Evolutionary conservation across 2,113 vertebrate species (phyloP).

Genomic region (Neodontobutis hainanensis): DNA sequence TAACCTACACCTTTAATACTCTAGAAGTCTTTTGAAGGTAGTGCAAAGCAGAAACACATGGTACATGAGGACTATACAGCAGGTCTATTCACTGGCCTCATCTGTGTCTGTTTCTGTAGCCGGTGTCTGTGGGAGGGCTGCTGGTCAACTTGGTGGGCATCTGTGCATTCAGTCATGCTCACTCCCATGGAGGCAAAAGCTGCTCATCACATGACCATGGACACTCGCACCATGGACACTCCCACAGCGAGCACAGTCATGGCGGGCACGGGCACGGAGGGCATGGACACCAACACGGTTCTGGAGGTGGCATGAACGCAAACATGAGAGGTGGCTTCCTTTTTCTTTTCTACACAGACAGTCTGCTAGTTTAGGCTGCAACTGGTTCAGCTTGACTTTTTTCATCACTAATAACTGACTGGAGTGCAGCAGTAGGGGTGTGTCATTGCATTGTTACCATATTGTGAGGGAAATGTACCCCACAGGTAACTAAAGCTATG

Average conservation of each 20-base stretch:
- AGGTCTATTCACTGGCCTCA: background rate
- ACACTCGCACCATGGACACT: slow-evolving; percentile 76
- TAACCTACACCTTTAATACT: too few species aligned
- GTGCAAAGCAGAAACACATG: too few species aligned
- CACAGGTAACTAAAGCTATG: too few species aligned
- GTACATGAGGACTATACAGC: background rate
- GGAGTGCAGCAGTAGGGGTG: too few species aligned
- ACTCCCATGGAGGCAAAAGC: slow-evolving; percentile 81
- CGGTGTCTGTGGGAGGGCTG: slow-evolving; percentile 94
- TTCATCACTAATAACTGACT: too few species aligned
- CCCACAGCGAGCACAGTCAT: slow-evolving; percentile 70
- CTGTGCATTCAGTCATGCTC: slow-evolving; percentile 97
- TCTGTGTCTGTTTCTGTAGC: slow-evolving; percentile 72
- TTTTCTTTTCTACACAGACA: background rate
- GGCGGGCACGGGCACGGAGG: slow-evolving; percentile 66
- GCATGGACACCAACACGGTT: slow-evolving; percentile 85
- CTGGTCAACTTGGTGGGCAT: slow-evolving; percentile 97
- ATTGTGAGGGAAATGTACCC: too few species aligned
- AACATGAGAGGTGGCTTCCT: slow-evolving; percentile 92
- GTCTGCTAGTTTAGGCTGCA: too few species aligned
- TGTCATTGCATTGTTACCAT: too few species aligned
- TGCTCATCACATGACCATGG: slow-evolving; percentile 86
- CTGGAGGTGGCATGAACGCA: slow-evolving; percentile 91
- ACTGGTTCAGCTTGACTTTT: too few species aligned
- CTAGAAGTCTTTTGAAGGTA: too few species aligned